A percentile compares a stretch with the other conserved stretches of the same genome.
These are phyloP conservation scores for Argyresthia goedartella DNA, from an alignment of 2,888 invertebrate species.

Conservation along the genomic window DNA sequence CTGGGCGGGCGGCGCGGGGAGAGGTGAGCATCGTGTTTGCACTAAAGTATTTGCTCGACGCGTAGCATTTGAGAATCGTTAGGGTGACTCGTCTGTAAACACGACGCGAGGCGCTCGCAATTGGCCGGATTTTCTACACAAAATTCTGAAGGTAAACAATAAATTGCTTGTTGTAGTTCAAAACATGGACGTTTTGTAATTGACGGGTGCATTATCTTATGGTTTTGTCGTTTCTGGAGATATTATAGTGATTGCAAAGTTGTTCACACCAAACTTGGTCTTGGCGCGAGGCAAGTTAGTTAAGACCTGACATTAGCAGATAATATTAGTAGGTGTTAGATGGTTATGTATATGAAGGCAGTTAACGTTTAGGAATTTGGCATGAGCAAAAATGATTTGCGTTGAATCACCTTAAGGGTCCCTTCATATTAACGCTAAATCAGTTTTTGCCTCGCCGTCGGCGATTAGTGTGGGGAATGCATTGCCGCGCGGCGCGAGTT, in stretches of 20 bases:
- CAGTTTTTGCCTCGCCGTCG: slow-evolving; percentile 20
- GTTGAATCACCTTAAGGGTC: background rate
- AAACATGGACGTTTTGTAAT: slow-evolving; percentile 64
- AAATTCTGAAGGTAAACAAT: slow-evolving; percentile 58
- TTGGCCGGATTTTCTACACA: slow-evolving; percentile 54
- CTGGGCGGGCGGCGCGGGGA: slow-evolving; percentile 17
- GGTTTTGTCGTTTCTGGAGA: slow-evolving; percentile 66
- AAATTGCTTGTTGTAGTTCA: slow-evolving; percentile 44
- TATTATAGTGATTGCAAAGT: slow-evolving; percentile 65
- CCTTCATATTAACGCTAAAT: too few species aligned
- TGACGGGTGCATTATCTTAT: slow-evolving; percentile 58
- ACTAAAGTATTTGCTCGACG: slow-evolving; percentile 54
- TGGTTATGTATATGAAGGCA: slow-evolving; percentile 1
- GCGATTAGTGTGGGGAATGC: slow-evolving; percentile 59
- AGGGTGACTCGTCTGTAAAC: slow-evolving; percentile 60
- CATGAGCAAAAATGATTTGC: background rate
- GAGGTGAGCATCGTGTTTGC: slow-evolving; percentile 43
- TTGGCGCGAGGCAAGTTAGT: slow-evolving; percentile 41
- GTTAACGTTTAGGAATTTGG: slow-evolving; percentile 3
- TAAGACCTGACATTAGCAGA: slow-evolving; percentile 29
- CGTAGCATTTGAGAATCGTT: slow-evolving; percentile 67
- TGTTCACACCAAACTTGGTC: slow-evolving; percentile 59
- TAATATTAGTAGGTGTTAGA: slow-evolving; percentile 3
- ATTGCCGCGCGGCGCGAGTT: slow-evolving; percentile 69
- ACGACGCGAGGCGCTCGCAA: slow-evolving; percentile 48